Evolutionary conservation across 2,113 vertebrate species (phyloP).

Genomic region (Anser brachyrhynchus): DNA sequence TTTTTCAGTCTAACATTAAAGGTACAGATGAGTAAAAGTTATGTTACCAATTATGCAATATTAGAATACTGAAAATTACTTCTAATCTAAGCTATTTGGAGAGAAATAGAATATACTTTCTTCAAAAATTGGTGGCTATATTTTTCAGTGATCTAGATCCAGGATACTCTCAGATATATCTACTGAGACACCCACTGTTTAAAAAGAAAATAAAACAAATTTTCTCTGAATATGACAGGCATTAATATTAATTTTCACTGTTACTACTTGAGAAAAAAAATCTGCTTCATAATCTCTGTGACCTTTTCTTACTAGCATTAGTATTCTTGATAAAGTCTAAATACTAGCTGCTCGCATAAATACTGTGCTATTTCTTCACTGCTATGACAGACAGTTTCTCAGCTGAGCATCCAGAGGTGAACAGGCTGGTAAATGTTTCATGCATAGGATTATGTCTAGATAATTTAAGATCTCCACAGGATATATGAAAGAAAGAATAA

Average conservation of each 20-base stretch:
- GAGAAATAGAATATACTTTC: not conserved
- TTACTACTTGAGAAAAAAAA: not conserved
- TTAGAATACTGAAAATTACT: not conserved
- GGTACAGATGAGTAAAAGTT: not conserved
- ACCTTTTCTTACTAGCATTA: constrained; percentile 17
- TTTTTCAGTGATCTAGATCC: not conserved
- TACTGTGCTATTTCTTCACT: constrained; percentile 17
- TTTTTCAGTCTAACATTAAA: not conserved
- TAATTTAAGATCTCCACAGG: constrained; percentile 9
- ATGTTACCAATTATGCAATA: not conserved
- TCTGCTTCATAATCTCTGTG: constrained; percentile 2
- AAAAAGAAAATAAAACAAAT: not conserved
- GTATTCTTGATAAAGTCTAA: constrained; percentile 31
- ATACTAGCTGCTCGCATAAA: not conserved
- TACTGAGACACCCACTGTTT: not conserved
- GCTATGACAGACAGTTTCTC: not conserved
- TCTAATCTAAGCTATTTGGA: not conserved
- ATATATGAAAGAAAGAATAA: not conserved
- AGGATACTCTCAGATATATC: not conserved
- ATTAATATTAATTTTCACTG: not conserved
- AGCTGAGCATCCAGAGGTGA: not conserved
- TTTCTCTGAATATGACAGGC: not conserved
- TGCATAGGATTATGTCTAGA: not conserved
- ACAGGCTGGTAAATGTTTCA: not conserved
- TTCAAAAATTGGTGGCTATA: not conserved